These are phyloP conservation scores for Ruditapes philippinarum DNA, from an alignment of 1,140 invertebrate genomes.

Conservation along the genomic window DNA sequence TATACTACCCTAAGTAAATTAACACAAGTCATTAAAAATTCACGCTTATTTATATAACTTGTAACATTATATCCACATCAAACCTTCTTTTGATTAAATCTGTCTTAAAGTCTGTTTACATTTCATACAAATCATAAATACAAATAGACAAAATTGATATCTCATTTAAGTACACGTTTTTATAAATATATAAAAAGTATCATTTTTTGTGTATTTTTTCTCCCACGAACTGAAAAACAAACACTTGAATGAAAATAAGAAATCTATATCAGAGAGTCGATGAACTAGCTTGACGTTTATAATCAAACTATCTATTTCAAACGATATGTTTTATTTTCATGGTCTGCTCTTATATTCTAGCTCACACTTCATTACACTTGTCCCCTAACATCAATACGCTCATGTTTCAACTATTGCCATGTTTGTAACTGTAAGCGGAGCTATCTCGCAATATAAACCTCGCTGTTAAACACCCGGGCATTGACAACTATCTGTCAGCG, in stretches of 20 bases:
- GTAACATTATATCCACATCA: too few species aligned
- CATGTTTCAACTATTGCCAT: constrained; percentile 1
- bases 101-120: too few species aligned
- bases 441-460: constrained; percentile 33
- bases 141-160: not conserved
- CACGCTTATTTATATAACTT: too few species aligned
- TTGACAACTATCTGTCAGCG: constrained; percentile 42
- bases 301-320: constrained; percentile 36
- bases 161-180: not conserved
- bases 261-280: constrained; percentile 18
- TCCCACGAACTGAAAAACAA: not conserved
- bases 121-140: not conserved
- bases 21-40: too few species aligned
- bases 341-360: not conserved
- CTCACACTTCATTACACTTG: constrained; percentile 28
- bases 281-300: constrained; percentile 29
- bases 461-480: not conserved
- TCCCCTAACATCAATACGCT: constrained; percentile 15
- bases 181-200: not conserved
- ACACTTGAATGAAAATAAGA: constrained; percentile 49
- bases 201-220: constrained; percentile 2
- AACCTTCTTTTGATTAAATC: too few species aligned
- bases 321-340: constrained; percentile 15
- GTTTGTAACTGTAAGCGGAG: constrained; percentile 37
- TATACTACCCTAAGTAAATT: too few species aligned